Conservation (phyloP, 2,797 vertebrate species). For the Bucorvus abyssinicus region DNA sequence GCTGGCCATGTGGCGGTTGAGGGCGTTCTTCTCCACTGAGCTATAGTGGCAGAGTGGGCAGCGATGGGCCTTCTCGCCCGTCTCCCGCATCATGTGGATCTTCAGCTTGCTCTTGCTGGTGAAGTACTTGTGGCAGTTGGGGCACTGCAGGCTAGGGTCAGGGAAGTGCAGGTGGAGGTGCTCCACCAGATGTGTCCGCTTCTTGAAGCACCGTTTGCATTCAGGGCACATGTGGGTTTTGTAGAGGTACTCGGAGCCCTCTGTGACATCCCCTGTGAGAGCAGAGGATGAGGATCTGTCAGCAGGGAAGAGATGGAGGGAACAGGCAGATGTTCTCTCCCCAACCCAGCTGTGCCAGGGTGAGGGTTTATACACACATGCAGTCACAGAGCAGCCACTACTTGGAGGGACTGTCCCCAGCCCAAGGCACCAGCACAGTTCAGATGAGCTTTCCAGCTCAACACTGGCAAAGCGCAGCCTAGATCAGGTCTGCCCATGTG, state of each 20-base stretch:
- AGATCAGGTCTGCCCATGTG: fast-evolving
- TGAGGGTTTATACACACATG: neutral
- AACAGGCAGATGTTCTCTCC: neutral
- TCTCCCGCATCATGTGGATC: slow-evolving; percentile 89
- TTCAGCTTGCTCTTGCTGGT: slow-evolving; percentile 97
- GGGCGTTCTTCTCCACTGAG: slow-evolving; percentile 89
- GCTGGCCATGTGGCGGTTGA: slow-evolving; percentile 89
- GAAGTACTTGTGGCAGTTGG: slow-evolving; percentile 90
- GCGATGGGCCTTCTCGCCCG: slow-evolving; percentile 85
- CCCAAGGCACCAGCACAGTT: neutral
- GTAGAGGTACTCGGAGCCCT: slow-evolving; percentile 83
- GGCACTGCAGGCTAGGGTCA: slow-evolving; percentile 91
- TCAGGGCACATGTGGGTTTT: slow-evolving; percentile 94
- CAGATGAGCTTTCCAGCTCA: neutral
- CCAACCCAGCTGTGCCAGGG: neutral
- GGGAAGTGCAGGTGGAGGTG: slow-evolving; percentile 94
- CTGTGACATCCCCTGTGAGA: slow-evolving; percentile 74
- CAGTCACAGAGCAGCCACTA: neutral
- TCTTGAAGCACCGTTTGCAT: slow-evolving; percentile 96
- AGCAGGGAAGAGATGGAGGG: neutral
- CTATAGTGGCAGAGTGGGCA: slow-evolving; percentile 92
- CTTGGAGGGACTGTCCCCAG: neutral
- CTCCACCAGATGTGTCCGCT: slow-evolving; percentile 91
- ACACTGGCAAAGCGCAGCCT: neutral
- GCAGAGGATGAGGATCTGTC: neutral